Conservation (phyloP, 2,113 vertebrate species). For the Melanocharis versteri region DNA sequence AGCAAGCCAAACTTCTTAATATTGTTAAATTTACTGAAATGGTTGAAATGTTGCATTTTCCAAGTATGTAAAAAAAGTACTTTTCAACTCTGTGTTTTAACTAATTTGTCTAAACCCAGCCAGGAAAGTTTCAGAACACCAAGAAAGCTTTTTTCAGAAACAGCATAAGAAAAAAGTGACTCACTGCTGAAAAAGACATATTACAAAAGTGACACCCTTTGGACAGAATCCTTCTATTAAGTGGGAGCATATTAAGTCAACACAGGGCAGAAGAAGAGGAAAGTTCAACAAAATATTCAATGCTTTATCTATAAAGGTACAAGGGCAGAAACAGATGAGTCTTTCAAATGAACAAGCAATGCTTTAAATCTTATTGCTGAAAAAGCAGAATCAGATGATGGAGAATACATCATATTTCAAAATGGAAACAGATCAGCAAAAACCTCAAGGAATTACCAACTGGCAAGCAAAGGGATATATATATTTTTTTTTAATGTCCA, state of each 20-base stretch:
- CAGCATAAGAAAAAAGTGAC: background rate
- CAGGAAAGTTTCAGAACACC: constrained; percentile 3
- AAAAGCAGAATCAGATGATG: background rate
- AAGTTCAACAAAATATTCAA: background rate
- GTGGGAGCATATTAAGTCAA: background rate
- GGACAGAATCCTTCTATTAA: constrained; percentile 12
- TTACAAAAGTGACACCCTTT: constrained; percentile 10
- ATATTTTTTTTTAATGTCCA: background rate
- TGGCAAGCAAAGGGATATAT: background rate
- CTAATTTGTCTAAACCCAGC: background rate
- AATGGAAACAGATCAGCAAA: background rate
- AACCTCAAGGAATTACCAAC: background rate
- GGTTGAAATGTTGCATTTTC: background rate
- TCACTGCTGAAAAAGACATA: background rate
- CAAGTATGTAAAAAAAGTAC: background rate
- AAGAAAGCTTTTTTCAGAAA: background rate
- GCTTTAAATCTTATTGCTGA: background rate
- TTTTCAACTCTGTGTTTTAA: background rate
- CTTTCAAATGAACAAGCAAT: background rate
- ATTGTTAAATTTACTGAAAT: background rate
- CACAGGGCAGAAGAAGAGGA: background rate
- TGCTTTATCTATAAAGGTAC: background rate
- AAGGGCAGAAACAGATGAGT: background rate
- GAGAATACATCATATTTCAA: background rate
- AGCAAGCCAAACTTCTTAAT: background rate